Evolutionary conservation across 1,140 invertebrate genomes (phyloP), one percentile per base, ranked within the genome.

Genomic region (Saccostrea echinata): DNA sequence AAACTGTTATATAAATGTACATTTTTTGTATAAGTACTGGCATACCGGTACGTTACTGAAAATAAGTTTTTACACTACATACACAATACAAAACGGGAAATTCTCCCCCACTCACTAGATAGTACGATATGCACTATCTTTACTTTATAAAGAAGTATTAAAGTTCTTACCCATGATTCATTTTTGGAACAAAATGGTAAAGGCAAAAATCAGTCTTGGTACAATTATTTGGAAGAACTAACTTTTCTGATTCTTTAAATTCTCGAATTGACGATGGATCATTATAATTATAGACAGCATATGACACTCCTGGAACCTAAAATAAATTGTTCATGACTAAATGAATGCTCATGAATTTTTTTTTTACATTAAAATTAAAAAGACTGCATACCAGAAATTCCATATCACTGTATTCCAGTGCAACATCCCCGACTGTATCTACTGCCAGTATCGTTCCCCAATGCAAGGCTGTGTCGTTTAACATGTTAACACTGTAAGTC

Each of bases 131-230:
- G n/a, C n/a, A n/a, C n/a, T n/a, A n/a, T n/a, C n/a, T n/a, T n/a
- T n/a, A n/a, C n/a, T n/a, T n/a, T n/a, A n/a, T n/a, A 27, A 71
- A 30, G 8, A 27, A 12, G 8, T 30, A 71, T 11, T 27, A 27
- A 16, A 24, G 0, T 8, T 30, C 18, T 83, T 83, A 83, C 81
- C 52, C 81, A 30, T 52, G 30, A 27, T 83, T 24, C n/a, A 83
- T 24, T 27, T 83, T 83, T 24, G 35, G 81, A 53, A 83, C 81
- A 51, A 83, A 71, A 52, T 87, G 83, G 18, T 85, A 85, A 24
- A 87, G 71, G 55, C 86, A 89, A 30, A 86, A 86, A 0, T 76
- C 30, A 24, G 80, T 76, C 18, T 84, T 86, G 11, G 82, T 83
- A 30, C 88, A 87, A 18, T 71, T 64, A 33, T 76, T 76, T 13